Base-by-base conservation (phyloP, 2,113 vertebrate genomes). In the Choloepus hoffmanni region DNA sequence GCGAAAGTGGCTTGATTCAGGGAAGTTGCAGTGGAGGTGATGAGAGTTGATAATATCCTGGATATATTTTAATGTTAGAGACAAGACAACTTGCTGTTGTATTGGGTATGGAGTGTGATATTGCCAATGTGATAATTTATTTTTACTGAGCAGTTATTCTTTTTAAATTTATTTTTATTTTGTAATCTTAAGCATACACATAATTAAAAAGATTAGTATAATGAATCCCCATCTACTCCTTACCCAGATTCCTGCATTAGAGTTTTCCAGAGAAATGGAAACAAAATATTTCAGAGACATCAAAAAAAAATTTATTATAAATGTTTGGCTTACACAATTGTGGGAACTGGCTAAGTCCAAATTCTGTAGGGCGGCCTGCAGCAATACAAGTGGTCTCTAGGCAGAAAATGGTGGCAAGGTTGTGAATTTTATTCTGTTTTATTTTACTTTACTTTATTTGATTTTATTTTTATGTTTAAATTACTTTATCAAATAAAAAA, bases 141-240 rank as follows among this genome's bases (percentile, higher is more conserved):
- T 12, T 19, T 78, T 24, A 40, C 16, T 67, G 82, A 76, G 10
- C 67, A 7, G 45, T 93, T 77, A 45, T 62, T 93, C 55, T 55
- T 93, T 9, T 30, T 63, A 89, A 94, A 89, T 60, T 23, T 81
- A 50, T 60, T 76, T 92, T 85, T 88, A 68, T 92, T 68, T 85
- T 50, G 43, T 74, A 88, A 86, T 53, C 85, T 77, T 82, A 89
- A 83, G 68, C 65, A 63, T 55, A 36, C 0, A 85, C 1, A 72
- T 89, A 74, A 76, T 43, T 73, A 79, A 18, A 91, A 0, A 65
- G 14, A 78, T 26, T n/a, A 58, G 13, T n/a, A 86, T 53, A 48
- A 78, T 73, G 12, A 81, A 78, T 28, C 30, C 8, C 18, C 24
- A 53, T 16, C 30, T 73, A 8, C 3, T 6, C 36, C 55, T 86